phyloP scores from a whole-genome alignment of 2,113 vertebrate species.

The Xerus inauris region DNA sequence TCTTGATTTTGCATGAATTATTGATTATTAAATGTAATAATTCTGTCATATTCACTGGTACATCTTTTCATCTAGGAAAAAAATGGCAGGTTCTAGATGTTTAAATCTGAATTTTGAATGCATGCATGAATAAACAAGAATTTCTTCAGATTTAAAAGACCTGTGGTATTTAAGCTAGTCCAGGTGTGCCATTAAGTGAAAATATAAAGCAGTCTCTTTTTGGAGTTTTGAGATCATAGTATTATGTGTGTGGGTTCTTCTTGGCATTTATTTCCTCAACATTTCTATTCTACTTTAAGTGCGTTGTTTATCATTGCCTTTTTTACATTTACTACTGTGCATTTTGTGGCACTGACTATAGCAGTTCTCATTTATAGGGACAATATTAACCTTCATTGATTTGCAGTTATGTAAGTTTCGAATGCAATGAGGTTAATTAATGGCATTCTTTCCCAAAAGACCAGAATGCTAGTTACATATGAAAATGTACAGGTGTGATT shows the following conservation, averaged over 20 bases:
- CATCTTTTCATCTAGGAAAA: background rate
- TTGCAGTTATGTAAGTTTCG: background rate
- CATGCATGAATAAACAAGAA: background rate
- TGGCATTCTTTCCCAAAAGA: conserved; percentile 1
- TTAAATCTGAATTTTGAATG: background rate
- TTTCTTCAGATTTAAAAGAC: background rate
- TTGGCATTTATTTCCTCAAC: background rate
- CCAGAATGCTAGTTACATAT: background rate
- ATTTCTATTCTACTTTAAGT: background rate
- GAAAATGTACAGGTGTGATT: background rate
- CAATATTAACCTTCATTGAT: background rate
- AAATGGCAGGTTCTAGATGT: background rate
- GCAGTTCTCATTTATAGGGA: background rate
- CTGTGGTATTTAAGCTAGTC: background rate
- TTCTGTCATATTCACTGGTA: background rate
- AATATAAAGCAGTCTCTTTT: background rate
- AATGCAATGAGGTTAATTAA: background rate
- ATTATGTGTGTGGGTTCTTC: background rate
- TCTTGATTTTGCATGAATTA: background rate
- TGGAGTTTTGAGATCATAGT: background rate
- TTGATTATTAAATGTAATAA: background rate
- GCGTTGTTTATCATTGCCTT: background rate
- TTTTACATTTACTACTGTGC: background rate
- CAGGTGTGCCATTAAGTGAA: background rate
- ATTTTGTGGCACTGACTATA: background rate